Percentiles rank a stretch among this genome's conserved stretches.
phyloP scores from a whole-genome alignment of 2,113 vertebrate species.

The Sialia sialis region DNA sequence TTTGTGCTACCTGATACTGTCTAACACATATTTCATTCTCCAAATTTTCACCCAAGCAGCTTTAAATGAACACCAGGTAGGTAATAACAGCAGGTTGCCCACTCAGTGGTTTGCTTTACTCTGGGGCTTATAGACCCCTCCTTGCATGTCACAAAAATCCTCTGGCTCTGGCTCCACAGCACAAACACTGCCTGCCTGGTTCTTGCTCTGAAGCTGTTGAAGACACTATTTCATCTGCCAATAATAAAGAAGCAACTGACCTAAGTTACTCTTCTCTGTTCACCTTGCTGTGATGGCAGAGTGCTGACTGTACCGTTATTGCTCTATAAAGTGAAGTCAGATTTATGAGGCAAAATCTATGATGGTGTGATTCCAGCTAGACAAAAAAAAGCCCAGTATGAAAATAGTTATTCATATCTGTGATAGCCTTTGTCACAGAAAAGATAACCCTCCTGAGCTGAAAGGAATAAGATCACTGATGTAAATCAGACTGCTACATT shows the following conservation, averaged over 20 bases:
- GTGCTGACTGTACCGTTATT: conserved; percentile 42
- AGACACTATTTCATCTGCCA: conserved; percentile 56
- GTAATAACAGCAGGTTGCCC: neutral
- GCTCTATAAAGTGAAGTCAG: conserved; percentile 37
- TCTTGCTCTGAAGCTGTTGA: conserved; percentile 55
- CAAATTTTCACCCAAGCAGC: neutral
- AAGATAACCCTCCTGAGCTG: conserved; percentile 58
- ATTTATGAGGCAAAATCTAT: conserved; percentile 54
- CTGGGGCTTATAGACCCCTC: neutral
- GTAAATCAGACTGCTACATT: conserved; percentile 53
- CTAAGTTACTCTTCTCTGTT: conserved; percentile 49
- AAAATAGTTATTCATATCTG: conserved; percentile 63
- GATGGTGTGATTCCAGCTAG: conserved; percentile 50
- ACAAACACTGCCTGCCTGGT: conserved; percentile 34
- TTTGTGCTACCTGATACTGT: neutral
- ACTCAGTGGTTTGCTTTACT: neutral
- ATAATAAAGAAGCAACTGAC: conserved; percentile 57
- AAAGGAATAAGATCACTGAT: conserved; percentile 58
- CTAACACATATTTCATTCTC: neutral
- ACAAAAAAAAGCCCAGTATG: conserved; percentile 50
- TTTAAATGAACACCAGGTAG: neutral
- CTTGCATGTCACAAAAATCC: neutral
- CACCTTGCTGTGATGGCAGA: conserved; percentile 57
- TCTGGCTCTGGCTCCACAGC: conserved; percentile 1
- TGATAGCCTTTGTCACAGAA: conserved; percentile 52